These are phyloP conservation scores for Sebastes glaucus DNA, from an alignment of 2,797 vertebrate species.

Conservation along the genomic window DNA sequence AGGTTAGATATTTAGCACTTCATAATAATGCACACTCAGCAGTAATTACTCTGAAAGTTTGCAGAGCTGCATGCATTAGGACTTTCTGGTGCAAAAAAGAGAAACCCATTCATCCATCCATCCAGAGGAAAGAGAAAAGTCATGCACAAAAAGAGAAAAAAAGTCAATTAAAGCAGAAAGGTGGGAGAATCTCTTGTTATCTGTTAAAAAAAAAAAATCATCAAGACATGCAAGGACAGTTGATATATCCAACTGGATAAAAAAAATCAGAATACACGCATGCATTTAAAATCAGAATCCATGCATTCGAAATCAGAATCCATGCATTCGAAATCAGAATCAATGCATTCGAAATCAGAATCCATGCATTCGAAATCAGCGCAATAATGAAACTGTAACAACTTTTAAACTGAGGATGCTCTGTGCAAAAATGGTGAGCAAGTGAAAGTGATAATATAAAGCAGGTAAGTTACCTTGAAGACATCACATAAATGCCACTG, in stretches of 20 bases:
- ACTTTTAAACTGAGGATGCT: slow-evolving; percentile 54
- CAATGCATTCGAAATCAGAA: slow-evolving; percentile 38
- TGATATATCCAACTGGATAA: neutral
- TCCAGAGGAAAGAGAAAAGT: slow-evolving; percentile 26
- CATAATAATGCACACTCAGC: slow-evolving; percentile 80
- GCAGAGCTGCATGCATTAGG: slow-evolving; percentile 55
- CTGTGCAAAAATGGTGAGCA: slow-evolving; percentile 52
- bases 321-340: neutral
- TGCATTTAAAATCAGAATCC: slow-evolving; percentile 4
- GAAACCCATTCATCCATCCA: slow-evolving; percentile 47
- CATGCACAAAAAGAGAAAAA: slow-evolving; percentile 29
- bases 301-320: neutral
- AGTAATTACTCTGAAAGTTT: slow-evolving; percentile 75
- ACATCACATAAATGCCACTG: slow-evolving; percentile 98
- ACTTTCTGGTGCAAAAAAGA: slow-evolving; percentile 61
- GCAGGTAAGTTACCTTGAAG: slow-evolving; percentile 97
- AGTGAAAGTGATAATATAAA: slow-evolving; percentile 82
- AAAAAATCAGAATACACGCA: neutral
- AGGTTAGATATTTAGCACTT: slow-evolving; percentile 57
- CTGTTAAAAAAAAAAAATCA: neutral
- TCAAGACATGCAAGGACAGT: slow-evolving; percentile 27
- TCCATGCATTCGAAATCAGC: slow-evolving; percentile 35
- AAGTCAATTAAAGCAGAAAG: slow-evolving; percentile 35
- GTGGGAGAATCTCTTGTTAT: neutral
- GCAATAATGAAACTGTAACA: slow-evolving; percentile 8